Evolutionary conservation across 2,113 vertebrate species (phyloP).

Genomic region (Tricholaema leucomelas): DNA sequence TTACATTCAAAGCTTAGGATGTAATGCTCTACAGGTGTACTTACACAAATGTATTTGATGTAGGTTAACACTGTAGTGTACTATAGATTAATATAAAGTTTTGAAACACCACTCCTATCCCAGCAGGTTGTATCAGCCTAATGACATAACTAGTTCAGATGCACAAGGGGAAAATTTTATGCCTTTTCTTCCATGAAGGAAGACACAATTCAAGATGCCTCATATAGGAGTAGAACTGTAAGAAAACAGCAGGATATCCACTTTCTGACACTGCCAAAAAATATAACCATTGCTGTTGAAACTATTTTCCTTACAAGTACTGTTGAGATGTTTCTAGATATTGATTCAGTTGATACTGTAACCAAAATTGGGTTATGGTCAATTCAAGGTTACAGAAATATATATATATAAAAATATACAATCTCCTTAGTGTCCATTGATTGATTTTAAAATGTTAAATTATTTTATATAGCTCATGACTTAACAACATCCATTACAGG

Average conservation of each 20-base stretch:
- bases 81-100: background rate
- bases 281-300: background rate
- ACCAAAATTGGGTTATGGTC: background rate
- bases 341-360: background rate
- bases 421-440: background rate
- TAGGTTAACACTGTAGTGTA: background rate
- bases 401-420: background rate
- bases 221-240: background rate
- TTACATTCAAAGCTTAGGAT: background rate
- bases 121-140: background rate
- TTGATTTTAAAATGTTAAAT: constrained; percentile 22
- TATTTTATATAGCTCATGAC: background rate
- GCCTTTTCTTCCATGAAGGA: background rate
- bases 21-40: background rate
- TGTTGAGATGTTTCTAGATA: background rate
- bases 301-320: background rate
- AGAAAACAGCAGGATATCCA: background rate
- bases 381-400: background rate
- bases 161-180: background rate
- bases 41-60: background rate
- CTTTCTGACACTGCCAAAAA: background rate
- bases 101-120: background rate
- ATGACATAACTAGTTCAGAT: background rate
- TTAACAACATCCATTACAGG: background rate
- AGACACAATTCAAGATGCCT: background rate